A percentile compares a stretch with the other conserved stretches of the same genome.
phyloP scores from a whole-genome alignment of 2,797 vertebrate genomes.

The Buphagus erythrorhynchus region DNA sequence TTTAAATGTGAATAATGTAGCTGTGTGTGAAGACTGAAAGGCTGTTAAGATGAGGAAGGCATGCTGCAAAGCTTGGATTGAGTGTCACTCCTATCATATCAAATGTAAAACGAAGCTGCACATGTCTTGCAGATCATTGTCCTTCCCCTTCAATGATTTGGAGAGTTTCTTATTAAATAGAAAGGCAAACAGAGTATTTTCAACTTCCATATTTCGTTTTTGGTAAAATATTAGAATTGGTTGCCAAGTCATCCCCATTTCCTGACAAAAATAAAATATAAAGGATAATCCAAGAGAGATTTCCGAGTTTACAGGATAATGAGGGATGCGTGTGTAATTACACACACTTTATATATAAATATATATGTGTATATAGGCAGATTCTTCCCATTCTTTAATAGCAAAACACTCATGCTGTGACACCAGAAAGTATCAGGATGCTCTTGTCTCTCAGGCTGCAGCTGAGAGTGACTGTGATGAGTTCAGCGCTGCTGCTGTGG shows the following conservation, averaged over 20 bases:
- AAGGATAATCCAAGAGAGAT: not conserved
- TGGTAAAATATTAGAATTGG: not conserved
- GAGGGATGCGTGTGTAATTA: not conserved
- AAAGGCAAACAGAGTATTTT: not conserved
- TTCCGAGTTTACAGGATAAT: not conserved
- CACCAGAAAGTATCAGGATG: fast-evolving
- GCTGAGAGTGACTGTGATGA: not conserved
- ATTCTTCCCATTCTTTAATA: not conserved
- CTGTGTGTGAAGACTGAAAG: not conserved
- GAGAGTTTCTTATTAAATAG: not conserved
- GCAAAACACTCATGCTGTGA: not conserved
- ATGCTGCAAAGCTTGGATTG: not conserved
- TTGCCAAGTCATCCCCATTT: not conserved
- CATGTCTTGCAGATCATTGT: not conserved
- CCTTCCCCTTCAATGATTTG: not conserved
- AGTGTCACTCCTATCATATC: not conserved
- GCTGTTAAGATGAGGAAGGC: not conserved
- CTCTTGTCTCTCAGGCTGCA: not conserved
- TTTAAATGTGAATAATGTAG: not conserved
- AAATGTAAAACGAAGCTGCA: not conserved
- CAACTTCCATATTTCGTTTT: not conserved
- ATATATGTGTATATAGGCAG: fast-evolving
- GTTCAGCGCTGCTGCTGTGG: fast-evolving
- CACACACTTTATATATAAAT: fast-evolving
- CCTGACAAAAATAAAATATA: not conserved